Conservation (phyloP, 2,888 invertebrate genomes). For the Tetramorium bicarinatum region DNA sequence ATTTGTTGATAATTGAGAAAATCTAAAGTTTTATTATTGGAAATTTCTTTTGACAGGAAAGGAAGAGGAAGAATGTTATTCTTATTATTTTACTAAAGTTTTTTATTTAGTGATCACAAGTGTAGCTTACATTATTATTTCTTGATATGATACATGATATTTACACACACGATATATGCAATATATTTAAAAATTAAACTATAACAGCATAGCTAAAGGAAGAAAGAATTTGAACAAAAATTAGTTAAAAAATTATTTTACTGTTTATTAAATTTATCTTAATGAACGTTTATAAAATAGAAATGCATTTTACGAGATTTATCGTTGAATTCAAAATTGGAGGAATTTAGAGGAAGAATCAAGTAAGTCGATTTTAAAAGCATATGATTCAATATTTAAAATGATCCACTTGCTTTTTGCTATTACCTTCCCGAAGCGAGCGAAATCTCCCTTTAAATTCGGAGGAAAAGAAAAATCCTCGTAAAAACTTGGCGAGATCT, state of each 20-base stretch:
- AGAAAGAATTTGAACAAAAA: not conserved
- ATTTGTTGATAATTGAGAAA: not conserved
- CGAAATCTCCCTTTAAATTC: not conserved
- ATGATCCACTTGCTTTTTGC: not conserved
- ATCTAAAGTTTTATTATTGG: not conserved
- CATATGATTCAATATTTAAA: not conserved
- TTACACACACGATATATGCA: not conserved
- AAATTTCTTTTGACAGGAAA: not conserved
- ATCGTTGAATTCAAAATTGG: not conserved
- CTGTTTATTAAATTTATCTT: not conserved
- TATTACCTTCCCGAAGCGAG: not conserved
- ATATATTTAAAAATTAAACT: not conserved
- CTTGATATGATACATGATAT: not conserved
- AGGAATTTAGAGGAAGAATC: not conserved
- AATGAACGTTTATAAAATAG: not conserved
- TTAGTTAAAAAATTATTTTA: not conserved
- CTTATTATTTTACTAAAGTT: not conserved
- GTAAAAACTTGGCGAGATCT: slow-evolving; percentile 11
- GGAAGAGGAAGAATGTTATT: not conserved
- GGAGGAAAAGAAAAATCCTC: not conserved
- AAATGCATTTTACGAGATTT: not conserved
- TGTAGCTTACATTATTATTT: not conserved
- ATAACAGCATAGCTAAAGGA: not conserved
- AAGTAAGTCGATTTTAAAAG: not conserved
- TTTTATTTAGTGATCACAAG: not conserved